A percentile compares a stretch with the other conserved stretches of the same genome.
Conservation (phyloP, 2,888 invertebrate species). For the Balanococcus diminutus region DNA sequence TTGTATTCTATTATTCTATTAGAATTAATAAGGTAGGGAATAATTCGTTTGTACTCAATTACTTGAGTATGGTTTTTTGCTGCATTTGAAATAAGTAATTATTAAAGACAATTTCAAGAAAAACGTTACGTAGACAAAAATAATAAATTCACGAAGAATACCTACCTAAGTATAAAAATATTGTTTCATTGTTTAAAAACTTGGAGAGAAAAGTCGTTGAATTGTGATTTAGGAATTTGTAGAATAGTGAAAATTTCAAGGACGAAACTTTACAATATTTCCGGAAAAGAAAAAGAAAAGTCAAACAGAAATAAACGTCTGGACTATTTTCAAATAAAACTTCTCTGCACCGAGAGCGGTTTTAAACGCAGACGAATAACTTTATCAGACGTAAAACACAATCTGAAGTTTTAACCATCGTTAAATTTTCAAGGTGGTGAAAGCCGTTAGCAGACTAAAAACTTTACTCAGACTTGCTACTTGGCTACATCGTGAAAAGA, state of each 20-base stretch:
- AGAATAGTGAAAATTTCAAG: background rate
- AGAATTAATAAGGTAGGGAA: too few species aligned
- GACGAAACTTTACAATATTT: background rate
- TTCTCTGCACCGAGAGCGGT: background rate
- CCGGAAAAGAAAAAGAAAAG: background rate
- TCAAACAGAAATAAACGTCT: background rate
- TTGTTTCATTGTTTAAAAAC: background rate
- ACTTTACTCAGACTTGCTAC: background rate
- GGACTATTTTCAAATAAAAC: background rate
- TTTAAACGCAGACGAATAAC: constrained; percentile 2
- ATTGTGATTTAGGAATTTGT: background rate
- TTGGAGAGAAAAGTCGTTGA: background rate
- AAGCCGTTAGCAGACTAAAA: background rate
- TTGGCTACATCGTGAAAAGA: background rate
- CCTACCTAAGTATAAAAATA: background rate
- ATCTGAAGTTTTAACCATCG: background rate
- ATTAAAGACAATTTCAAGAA: background rate
- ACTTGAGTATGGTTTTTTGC: too few species aligned
- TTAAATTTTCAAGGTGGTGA: background rate
- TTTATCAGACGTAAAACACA: background rate
- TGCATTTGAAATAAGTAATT: background rate
- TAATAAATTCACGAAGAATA: background rate
- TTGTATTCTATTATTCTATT: background rate
- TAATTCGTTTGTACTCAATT: too few species aligned
- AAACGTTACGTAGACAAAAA: too few species aligned